phyloP scores from a whole-genome alignment of 2,888 invertebrate genomes.

The Drosophila emarginata region DNA sequence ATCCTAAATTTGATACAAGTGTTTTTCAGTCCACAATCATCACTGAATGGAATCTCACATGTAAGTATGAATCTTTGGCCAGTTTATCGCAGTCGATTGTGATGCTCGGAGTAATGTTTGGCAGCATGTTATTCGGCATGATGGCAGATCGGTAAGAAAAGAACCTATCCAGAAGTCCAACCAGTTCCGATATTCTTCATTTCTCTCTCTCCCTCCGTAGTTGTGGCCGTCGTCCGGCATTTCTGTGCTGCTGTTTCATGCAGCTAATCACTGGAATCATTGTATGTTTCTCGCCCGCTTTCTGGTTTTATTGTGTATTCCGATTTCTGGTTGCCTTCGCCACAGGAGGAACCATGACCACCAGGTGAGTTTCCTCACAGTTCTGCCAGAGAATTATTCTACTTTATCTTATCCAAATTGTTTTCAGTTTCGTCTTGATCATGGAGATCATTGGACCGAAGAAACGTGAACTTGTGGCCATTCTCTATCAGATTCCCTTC shows the following conservation, averaged over 20 bases:
- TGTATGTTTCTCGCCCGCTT: conserved; percentile 88
- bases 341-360: conserved; percentile 93
- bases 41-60: conserved; percentile 89
- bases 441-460: conserved; percentile 87
- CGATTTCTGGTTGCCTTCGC: conserved; percentile 89
- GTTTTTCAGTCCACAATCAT: conserved; percentile 88
- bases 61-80: conserved; percentile 84
- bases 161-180: too few relatives aligned
- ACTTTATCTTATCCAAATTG: neutral
- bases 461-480: conserved; percentile 83
- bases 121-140: conserved; percentile 89
- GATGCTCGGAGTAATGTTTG: conserved; percentile 90
- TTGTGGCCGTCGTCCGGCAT: conserved; percentile 89
- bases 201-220: conserved; percentile 81
- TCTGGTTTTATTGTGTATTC: conserved; percentile 85
- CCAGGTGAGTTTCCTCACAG: conserved; percentile 77
- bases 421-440: conserved; percentile 85
- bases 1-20: conserved; percentile 84
- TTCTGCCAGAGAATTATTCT: neutral
- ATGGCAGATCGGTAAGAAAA: conserved; percentile 88
- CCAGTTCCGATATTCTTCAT: too few relatives aligned
- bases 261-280: conserved; percentile 88
- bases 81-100: conserved; percentile 90
- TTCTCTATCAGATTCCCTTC: conserved; percentile 88
- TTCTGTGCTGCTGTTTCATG: conserved; percentile 88